Percentiles rank a stretch among this genome's conserved stretches.
Evolutionary conservation across 1,140 invertebrate genomes (phyloP).

Genomic region (Rhagoletis pomonella): DNA sequence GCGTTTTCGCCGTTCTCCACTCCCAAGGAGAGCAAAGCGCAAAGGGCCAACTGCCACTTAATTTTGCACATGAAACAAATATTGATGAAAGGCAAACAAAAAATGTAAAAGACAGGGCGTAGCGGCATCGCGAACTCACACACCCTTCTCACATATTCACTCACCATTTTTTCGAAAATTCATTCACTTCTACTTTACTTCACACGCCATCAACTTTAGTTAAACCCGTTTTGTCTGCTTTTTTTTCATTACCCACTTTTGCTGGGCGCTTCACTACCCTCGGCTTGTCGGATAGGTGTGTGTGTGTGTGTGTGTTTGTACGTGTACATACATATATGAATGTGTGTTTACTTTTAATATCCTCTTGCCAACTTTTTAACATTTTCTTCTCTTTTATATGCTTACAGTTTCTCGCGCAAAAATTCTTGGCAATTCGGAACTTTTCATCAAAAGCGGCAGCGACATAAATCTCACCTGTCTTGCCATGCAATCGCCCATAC

Average conservation of each 20-base stretch:
- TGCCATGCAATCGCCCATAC: slow-evolving; percentile 89
- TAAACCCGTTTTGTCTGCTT: neutral
- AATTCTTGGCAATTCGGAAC: slow-evolving; percentile 88
- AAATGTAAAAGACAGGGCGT: neutral
- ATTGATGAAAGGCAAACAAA: neutral
- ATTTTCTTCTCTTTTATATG: slow-evolving; percentile 59
- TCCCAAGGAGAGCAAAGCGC: neutral
- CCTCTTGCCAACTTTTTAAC: neutral
- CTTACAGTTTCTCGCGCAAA: slow-evolving; percentile 89
- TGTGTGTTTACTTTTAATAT: slow-evolving; percentile 31
- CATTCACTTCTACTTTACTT: neutral
- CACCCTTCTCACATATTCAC: neutral
- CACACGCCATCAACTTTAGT: neutral
- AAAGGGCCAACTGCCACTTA: neutral
- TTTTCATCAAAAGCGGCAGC: slow-evolving; percentile 91
- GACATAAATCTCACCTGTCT: slow-evolving; percentile 94
- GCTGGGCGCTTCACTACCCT: neutral
- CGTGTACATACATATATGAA: neutral
- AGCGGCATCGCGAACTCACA: neutral
- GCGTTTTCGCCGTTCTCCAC: neutral
- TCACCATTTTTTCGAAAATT: neutral
- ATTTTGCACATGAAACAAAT: neutral
- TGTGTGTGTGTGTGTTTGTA: neutral
- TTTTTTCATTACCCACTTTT: neutral
- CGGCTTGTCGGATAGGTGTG: too few species aligned